Percentiles rank a stretch among this genome's conserved stretches.
Evolutionary conservation across 2,113 vertebrate genomes (phyloP).

Genomic region (Cercocebus atys): DNA sequence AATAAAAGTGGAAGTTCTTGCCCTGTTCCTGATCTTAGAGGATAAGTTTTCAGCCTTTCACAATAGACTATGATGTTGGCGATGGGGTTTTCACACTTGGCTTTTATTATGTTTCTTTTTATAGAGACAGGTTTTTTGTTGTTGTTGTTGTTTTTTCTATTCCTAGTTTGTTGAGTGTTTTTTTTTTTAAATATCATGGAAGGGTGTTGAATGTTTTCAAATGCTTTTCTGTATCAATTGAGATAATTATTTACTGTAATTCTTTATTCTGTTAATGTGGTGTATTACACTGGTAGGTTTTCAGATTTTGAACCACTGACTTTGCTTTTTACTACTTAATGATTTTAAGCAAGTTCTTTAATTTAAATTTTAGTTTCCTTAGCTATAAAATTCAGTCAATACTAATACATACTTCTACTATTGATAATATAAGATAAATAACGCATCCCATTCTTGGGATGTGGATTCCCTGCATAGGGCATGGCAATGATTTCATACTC

Average conservation of each 20-base stretch:
- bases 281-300: background rate
- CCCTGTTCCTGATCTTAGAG: background rate
- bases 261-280: background rate
- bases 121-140: too few species aligned
- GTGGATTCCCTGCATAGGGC: background rate
- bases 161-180: background rate
- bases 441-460: background rate
- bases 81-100: background rate
- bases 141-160: background rate
- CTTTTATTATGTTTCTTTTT: background rate
- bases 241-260: background rate
- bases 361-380: constrained; percentile 4
- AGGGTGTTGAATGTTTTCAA: background rate
- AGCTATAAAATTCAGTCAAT: background rate
- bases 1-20: background rate
- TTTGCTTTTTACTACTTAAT: background rate
- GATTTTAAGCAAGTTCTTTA: background rate
- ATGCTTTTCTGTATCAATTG: background rate
- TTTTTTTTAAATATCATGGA: background rate
- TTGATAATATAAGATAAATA: background rate
- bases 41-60: background rate
- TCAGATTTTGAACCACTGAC: background rate
- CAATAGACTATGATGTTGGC: background rate
- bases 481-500: background rate
- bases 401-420: background rate